Evolutionary conservation across 2,797 vertebrate species (phyloP).

Genomic region (Mormyrus hasselquistii): DNA sequence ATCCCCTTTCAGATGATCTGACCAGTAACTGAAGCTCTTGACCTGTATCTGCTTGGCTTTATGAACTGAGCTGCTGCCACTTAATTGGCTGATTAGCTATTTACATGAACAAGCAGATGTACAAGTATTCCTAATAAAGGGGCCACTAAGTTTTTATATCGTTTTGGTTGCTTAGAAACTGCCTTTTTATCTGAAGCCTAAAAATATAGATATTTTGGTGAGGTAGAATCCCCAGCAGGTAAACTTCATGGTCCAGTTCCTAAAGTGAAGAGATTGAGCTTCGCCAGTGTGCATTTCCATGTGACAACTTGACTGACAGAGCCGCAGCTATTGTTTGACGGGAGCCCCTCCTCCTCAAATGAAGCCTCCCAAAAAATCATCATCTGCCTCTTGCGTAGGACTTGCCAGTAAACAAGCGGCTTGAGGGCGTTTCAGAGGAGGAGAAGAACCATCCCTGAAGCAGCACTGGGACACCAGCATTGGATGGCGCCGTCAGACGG

Average conservation of each 20-base stretch:
- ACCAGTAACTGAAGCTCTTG: neutral
- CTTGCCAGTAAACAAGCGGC: neutral
- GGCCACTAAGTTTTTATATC: neutral
- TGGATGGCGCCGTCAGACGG: neutral
- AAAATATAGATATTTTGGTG: neutral
- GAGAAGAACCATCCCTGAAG: neutral
- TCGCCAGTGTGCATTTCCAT: neutral
- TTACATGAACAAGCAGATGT: neutral
- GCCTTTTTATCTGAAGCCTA: neutral
- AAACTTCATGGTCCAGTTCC: neutral
- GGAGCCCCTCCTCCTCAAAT: neutral
- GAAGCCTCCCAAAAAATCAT: neutral
- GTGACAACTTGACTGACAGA: neutral
- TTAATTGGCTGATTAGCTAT: neutral
- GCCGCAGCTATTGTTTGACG: neutral
- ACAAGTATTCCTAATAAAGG: neutral
- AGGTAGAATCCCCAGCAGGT: neutral
- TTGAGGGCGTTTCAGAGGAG: neutral
- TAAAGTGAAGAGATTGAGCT: neutral
- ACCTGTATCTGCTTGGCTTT: neutral
- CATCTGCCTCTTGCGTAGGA: neutral
- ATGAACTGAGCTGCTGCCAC: neutral
- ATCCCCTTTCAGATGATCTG: neutral
- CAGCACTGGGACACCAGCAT: neutral
- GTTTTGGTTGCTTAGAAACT: neutral